Evolutionary conservation across 2,113 vertebrate genomes (phyloP), one percentile per base, ranked within the genome.

Genomic region (Halcyon senegalensis): DNA sequence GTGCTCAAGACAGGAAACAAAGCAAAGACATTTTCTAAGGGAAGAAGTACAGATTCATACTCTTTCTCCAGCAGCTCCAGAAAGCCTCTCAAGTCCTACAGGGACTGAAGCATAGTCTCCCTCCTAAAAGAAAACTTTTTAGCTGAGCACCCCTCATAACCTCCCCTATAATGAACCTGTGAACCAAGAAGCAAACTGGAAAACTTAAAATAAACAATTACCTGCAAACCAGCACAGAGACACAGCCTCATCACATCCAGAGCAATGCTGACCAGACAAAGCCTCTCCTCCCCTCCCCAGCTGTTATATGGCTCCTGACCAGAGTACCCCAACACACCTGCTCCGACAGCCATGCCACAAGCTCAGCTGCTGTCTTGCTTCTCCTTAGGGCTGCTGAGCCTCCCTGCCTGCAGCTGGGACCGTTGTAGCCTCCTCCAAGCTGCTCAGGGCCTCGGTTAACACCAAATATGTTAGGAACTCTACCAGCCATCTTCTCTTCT

Each of bases 211-310:
- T 1, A 35, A 63, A 1, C 0, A 27, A 53, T 21, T 78, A 87
- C 93, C 82, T 85, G n/a, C 2, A 56, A 80, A 51, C 2, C 2
- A 11, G 11, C 10, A 24, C 2, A 73, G 30, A 66, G 1, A 4
- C 6, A 25, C 20, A 80, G 1, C 7, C 2, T 3, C 17, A 35
- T 0, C 21, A 4, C 13, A 8, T 0, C 1, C 16, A 31, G 0
- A 31, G 0, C 23, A 46, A 7, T 1, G 1, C 3, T 4, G 1
- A 51, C 1, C 5, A 31, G 58, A 27, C 5, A 12, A 37, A 0
- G 0, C 1, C 1, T 0, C 0, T 7, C 1, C 0, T 0, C 7
- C 13, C n/a, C 24, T 75, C 21, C 35, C 15, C 1, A 13, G 41
- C 23, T 6, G 0, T 79, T 60, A 14, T 3, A 39, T 10, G 13